A percentile compares a stretch with the other conserved stretches of the same genome.
Conservation (phyloP, 2,113 vertebrate genomes). For the Corydoras sp. region DNA sequence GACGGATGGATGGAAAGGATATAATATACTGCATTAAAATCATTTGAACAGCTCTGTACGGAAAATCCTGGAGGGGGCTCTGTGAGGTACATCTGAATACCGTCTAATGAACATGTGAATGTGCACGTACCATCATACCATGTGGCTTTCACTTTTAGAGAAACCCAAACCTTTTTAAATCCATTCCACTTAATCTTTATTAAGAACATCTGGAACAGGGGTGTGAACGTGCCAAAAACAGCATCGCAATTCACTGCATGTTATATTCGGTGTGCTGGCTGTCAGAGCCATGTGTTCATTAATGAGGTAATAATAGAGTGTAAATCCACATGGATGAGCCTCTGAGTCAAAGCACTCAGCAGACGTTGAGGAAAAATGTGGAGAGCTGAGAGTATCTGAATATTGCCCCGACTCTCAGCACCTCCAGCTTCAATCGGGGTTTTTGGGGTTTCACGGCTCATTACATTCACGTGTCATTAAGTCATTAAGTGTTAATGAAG, state of each 20-base stretch:
- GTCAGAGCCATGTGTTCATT: slow-evolving; percentile 20
- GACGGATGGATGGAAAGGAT: too few relatives aligned
- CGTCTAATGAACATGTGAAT: background rate
- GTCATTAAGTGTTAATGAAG: too few relatives aligned
- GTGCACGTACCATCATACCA: slow-evolving; percentile 2
- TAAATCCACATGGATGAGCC: slow-evolving; percentile 20
- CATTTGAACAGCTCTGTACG: too few relatives aligned
- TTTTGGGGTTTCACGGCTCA: too few relatives aligned
- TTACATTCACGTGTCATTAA: too few relatives aligned
- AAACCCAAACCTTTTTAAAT: slow-evolving; percentile 11
- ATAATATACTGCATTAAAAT: too few relatives aligned
- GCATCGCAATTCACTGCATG: slow-evolving; percentile 21
- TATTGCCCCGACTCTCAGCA: too few relatives aligned
- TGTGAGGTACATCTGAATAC: too few relatives aligned
- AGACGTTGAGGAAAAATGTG: background rate
- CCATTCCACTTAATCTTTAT: slow-evolving; percentile 4
- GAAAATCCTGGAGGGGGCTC: too few relatives aligned
- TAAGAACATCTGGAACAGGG: slow-evolving; percentile 1
- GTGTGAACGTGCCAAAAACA: slow-evolving; percentile 8
- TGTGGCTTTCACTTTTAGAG: background rate
- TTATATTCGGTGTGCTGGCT: slow-evolving; percentile 20
- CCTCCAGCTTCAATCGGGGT: too few relatives aligned
- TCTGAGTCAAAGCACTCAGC: background rate
- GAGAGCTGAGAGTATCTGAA: background rate
- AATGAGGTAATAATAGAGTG: background rate